A percentile compares a stretch with the other conserved stretches of the same genome.
Evolutionary conservation across 2,113 vertebrate genomes (phyloP).

Genomic region (Recurvirostra avosetta): DNA sequence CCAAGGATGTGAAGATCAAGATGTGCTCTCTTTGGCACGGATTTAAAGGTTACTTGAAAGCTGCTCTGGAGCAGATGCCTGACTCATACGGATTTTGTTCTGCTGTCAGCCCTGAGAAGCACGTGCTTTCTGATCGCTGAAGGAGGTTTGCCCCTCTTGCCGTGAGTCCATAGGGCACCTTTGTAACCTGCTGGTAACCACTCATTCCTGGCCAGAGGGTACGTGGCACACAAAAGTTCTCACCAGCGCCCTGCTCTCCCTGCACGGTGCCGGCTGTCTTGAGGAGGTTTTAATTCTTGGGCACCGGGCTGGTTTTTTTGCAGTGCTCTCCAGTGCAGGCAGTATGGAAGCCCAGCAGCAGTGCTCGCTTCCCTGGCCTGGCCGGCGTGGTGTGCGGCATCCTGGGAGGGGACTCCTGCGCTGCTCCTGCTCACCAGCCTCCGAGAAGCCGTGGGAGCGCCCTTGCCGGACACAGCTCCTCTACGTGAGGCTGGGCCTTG

Average conservation of each 20-base stretch:
- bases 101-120: not conserved
- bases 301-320: not conserved
- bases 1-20: not conserved
- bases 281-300: not conserved
- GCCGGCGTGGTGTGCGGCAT: not conserved
- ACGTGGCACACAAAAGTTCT: fast-evolving
- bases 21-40: not conserved
- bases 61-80: not conserved
- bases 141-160: not conserved
- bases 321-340: not conserved
- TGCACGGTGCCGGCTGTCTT: not conserved
- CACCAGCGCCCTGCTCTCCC: not conserved
- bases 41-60: not conserved
- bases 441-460: not conserved
- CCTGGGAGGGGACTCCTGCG: not conserved
- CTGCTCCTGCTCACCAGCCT: not conserved
- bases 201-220: not conserved
- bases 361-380: fast-evolving
- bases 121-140: fast-evolving
- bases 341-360: fast-evolving
- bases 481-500: not conserved
- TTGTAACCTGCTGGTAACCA: not conserved
- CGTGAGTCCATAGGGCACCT: not conserved
- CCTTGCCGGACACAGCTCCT: not conserved
- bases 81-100: not conserved